A percentile compares a stretch with the other conserved stretches of the same genome.
Conservation (phyloP, 2,113 vertebrate species). For the Barbus barbus region DNA sequence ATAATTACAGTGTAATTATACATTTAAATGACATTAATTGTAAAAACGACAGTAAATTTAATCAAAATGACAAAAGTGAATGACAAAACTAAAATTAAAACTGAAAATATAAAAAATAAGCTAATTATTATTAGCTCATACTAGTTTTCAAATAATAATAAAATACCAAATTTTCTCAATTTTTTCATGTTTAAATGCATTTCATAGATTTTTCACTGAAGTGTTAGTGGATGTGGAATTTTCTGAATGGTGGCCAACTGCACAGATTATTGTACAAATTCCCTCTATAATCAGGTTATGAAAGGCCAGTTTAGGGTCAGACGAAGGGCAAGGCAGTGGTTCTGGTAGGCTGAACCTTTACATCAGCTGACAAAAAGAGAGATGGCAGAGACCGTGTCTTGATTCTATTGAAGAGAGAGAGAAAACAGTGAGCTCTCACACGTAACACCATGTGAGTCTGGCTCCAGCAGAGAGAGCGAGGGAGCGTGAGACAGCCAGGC, state of each 20-base stretch:
- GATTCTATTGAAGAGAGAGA: conserved; percentile 33
- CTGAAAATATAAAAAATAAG: too few species aligned
- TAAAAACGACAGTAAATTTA: too few species aligned
- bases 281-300: background rate
- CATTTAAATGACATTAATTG: too few species aligned
- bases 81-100: too few species aligned
- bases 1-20: too few species aligned
- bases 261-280: background rate
- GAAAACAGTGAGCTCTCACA: conserved; percentile 48
- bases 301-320: conserved; percentile 6
- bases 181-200: background rate
- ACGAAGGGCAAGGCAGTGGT: background rate
- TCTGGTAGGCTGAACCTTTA: background rate
- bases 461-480: conserved; percentile 51
- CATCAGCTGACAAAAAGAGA: conserved; percentile 30
- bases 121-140: too few species aligned
- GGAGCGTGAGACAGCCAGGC: conserved; percentile 52
- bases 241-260: background rate
- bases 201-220: background rate
- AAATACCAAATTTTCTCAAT: background rate
- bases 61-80: background rate
- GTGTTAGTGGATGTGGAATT: background rate
- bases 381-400: background rate
- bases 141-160: too few species aligned
- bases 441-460: conserved; percentile 54